These are phyloP conservation scores for Megaleporinus macrocephalus DNA, from an alignment of 2,113 vertebrate genomes.

Conservation along the genomic window DNA sequence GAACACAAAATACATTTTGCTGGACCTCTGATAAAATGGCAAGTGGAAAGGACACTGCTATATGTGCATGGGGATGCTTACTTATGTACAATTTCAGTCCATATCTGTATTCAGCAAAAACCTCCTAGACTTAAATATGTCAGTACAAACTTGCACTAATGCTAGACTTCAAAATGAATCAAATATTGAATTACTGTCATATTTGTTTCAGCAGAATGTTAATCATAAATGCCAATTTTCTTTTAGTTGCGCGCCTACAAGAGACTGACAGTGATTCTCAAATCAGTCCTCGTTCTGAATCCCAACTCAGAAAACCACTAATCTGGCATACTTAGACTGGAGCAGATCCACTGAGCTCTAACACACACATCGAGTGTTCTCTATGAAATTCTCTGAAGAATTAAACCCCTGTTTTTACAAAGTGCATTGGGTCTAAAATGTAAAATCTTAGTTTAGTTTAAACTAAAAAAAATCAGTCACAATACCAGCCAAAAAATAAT, in stretches of 20 bases:
- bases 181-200: background rate
- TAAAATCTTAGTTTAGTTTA: background rate
- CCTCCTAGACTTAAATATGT: background rate
- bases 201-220: background rate
- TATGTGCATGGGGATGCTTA: background rate
- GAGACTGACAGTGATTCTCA: background rate
- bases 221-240: background rate
- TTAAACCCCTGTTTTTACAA: too few species aligned
- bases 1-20: background rate
- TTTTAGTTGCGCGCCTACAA: background rate
- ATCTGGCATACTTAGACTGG: too few species aligned
- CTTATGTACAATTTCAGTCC: conserved; percentile 1
- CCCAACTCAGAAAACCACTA: too few species aligned
- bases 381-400: too few species aligned
- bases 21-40: background rate
- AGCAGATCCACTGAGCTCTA: too few species aligned
- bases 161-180: background rate
- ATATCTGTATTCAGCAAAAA: background rate
- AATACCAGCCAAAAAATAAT: conserved; percentile 5
- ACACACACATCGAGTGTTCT: too few species aligned
- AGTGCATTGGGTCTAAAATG: background rate
- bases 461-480: background rate
- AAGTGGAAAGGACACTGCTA: background rate
- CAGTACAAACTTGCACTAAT: background rate
- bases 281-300: background rate